A percentile compares a stretch with the other conserved stretches of the same genome.
These are phyloP conservation scores for Phaedon cochleariae DNA, from an alignment of 2,888 invertebrate species.

Conservation along the genomic window DNA sequence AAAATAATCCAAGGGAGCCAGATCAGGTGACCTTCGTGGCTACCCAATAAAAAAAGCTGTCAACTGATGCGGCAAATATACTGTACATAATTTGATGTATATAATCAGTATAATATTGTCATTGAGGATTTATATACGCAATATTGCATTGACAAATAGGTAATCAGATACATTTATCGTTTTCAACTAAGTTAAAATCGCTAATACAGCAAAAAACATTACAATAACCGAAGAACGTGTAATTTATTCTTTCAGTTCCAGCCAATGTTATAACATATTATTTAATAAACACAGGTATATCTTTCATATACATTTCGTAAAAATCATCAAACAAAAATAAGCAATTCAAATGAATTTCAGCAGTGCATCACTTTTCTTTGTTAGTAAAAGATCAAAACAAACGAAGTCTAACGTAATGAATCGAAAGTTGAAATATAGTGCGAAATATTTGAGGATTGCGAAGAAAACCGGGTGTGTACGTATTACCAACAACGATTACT, in stretches of 20 bases:
- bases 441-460: conserved; percentile 45
- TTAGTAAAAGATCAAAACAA: neutral
- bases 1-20: too few relatives aligned
- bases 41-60: neutral
- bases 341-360: conserved; percentile 16
- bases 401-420: conserved; percentile 24
- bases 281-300: conserved; percentile 21
- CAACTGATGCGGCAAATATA: neutral
- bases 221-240: conserved; percentile 22
- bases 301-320: conserved; percentile 24
- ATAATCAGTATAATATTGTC: too few relatives aligned
- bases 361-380: conserved; percentile 7
- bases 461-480: conserved; percentile 47
- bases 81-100: neutral
- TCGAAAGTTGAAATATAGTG: conserved; percentile 39
- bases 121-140: neutral
- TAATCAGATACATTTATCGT: conserved; percentile 15
- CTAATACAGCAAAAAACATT: conserved; percentile 25
- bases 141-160: conserved; percentile 27
- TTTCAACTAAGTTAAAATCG: conserved; percentile 23
- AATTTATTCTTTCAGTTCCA: conserved; percentile 22
- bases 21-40: too few relatives aligned
- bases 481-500: conserved; percentile 38
- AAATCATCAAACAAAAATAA: conserved; percentile 26
- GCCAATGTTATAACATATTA: conserved; percentile 28